These are phyloP conservation scores for Varanus komodoensis DNA, from an alignment of 2,113 vertebrate genomes.

Conservation along the genomic window DNA sequence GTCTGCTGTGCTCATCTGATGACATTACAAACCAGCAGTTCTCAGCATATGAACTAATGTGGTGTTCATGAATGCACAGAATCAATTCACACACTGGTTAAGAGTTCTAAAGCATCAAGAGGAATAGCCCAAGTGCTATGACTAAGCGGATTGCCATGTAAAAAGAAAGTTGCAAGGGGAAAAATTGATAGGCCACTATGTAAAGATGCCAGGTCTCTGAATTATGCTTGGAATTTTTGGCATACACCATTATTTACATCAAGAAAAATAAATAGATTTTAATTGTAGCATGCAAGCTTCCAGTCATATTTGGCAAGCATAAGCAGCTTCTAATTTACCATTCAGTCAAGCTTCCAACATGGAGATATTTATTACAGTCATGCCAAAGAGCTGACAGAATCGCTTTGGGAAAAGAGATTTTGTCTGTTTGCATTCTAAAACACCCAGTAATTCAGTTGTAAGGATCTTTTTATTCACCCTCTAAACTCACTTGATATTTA, in stretches of 20 bases:
- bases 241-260: slow-evolving; percentile 47
- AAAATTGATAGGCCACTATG: neutral
- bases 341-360: slow-evolving; percentile 48
- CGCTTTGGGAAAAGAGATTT: slow-evolving; percentile 36
- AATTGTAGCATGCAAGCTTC: slow-evolving; percentile 63
- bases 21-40: neutral
- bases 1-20: slow-evolving; percentile 14
- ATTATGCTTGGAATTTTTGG: slow-evolving; percentile 1
- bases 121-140: neutral
- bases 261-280: slow-evolving; percentile 63
- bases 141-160: neutral
- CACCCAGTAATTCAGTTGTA: slow-evolving; percentile 32
- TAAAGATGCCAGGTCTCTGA: neutral
- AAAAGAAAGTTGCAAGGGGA: slow-evolving; percentile 1
- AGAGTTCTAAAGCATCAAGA: slow-evolving; percentile 32
- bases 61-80: slow-evolving; percentile 10
- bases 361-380: slow-evolving; percentile 52
- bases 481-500: slow-evolving; percentile 59
- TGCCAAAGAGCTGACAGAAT: slow-evolving; percentile 45
- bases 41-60: slow-evolving; percentile 15
- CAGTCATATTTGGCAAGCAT: slow-evolving; percentile 21
- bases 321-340: slow-evolving; percentile 42
- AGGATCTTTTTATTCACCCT: slow-evolving; percentile 42
- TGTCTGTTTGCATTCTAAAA: slow-evolving; percentile 48
- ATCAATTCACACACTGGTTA: neutral